Base-by-base conservation (phyloP, 2,888 invertebrate species). In the Aporophyla lueneburgensis region DNA sequence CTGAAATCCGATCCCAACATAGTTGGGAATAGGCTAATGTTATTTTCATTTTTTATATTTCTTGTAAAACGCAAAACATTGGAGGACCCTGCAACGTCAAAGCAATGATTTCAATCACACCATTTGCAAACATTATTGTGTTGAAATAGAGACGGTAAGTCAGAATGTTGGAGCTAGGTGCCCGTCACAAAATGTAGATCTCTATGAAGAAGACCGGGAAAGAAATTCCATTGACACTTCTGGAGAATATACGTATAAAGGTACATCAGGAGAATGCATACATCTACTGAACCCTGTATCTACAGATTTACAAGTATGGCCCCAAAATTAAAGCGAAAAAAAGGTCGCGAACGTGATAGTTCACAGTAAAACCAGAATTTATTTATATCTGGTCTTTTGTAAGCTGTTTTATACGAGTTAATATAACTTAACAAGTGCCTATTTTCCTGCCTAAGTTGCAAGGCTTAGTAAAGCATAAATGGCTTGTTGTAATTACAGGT, bases 261-360 rank as follows among this genome's bases (percentile, higher is more conserved):
- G n/a, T n/a, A n/a, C n/a, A n/a, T n/a, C n/a, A n/a, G n/a, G n/a
- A n/a, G n/a, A n/a, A n/a, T n/a, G n/a, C n/a, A n/a, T n/a, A 40
- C 9, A n/a, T 19, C 24, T 53, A 68, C 46, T 7, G 24, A 76
- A 76, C 40, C 24, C 19, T 53, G 46, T 56, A 62, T 54, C 9
- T 46, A 49, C 27, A 69, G 16, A n/a, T 51, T 21, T 70, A 49
- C 53, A 74, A 33, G 7, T 46, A 33, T 78, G 71, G 59, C 68
- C 63, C n/a, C 61, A 82, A 75, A 78, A 70, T 71, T 63, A 58
- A 63, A 69, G 24, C 24, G 24, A 51, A 80, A 76, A n/a, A 79
- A 78, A 81, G 81, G 81, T 78, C 74, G 74, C 19, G 63, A 58
- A 78, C 81, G 81, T 75, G 74, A 86, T 77, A 81, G 84, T 81